Conservation (phyloP, 2,888 invertebrate species). For the Polyommatus icarus region DNA sequence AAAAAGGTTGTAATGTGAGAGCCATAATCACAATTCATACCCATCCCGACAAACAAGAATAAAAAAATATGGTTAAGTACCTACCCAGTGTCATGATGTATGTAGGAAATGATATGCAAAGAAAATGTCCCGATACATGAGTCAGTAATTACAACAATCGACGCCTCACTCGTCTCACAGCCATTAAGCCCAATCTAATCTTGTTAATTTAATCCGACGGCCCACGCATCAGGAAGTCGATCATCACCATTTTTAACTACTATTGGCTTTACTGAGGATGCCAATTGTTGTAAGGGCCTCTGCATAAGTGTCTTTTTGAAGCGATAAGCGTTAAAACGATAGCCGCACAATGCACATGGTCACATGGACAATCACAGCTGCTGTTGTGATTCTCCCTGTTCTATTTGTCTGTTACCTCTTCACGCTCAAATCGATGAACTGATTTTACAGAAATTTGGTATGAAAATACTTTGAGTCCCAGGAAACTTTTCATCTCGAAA, state of each 20-base stretch:
- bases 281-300: conserved; percentile 3
- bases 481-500: no score
- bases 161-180: conserved; percentile 73
- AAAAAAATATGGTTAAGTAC: neutral
- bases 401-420: no score
- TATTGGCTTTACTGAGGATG: conserved; percentile 50
- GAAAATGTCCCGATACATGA: conserved; percentile 48
- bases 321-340: neutral
- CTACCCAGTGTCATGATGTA: neutral
- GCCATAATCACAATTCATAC: no score
- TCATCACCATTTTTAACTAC: conserved; percentile 59
- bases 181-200: conserved; percentile 78
- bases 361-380: neutral
- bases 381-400: no score
- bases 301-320: neutral
- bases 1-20: no score
- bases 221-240: conserved; percentile 74
- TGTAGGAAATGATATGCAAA: conserved; percentile 25
- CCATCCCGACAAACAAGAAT: neutral
- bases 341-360: neutral
- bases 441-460: no score
- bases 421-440: no score
- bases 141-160: conserved; percentile 74
- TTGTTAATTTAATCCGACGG: conserved; percentile 66
- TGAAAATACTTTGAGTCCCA: no score